phyloP scores from a whole-genome alignment of 2,113 vertebrate genomes.

The Parus major region DNA sequence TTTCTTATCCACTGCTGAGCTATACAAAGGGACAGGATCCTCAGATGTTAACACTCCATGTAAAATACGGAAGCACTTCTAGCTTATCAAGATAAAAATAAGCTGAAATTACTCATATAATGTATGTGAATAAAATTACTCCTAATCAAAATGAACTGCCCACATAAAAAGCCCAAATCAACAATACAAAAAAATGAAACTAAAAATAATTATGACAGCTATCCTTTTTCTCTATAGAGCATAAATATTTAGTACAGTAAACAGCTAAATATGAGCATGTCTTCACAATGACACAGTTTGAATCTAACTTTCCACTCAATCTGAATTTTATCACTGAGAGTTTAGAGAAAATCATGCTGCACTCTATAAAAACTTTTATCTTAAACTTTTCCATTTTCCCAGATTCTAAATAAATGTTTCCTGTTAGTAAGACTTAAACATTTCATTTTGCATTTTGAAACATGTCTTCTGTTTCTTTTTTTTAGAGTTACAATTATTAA shows the following conservation, averaged over 20 bases:
- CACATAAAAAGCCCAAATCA: slow-evolving; percentile 30
- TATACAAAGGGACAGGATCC: background rate
- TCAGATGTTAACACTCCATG: slow-evolving; percentile 53
- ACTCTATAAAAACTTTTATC: background rate
- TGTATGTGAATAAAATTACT: slow-evolving; percentile 21
- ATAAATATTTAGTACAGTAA: slow-evolving; percentile 1
- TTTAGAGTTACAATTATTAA: background rate
- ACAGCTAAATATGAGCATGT: slow-evolving; percentile 2
- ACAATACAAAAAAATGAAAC: background rate
- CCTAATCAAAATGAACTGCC: slow-evolving; percentile 36
- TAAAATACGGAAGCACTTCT: slow-evolving; percentile 37
- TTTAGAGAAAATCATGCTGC: background rate
- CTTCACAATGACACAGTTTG: background rate
- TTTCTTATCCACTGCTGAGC: background rate
- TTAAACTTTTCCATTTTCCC: background rate
- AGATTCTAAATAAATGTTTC: background rate
- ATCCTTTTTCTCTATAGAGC: background rate
- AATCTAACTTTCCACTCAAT: background rate
- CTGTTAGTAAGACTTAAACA: background rate
- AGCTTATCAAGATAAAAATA: slow-evolving; percentile 44
- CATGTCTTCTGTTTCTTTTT: background rate
- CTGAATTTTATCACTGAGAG: background rate
- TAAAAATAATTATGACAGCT: slow-evolving; percentile 13
- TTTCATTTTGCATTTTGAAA: background rate
- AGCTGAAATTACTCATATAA: slow-evolving; percentile 4